Percentiles rank a stretch among this genome's conserved stretches.
phyloP scores from a whole-genome alignment of 2,888 invertebrate genomes.

The Tetropium fuscum region DNA sequence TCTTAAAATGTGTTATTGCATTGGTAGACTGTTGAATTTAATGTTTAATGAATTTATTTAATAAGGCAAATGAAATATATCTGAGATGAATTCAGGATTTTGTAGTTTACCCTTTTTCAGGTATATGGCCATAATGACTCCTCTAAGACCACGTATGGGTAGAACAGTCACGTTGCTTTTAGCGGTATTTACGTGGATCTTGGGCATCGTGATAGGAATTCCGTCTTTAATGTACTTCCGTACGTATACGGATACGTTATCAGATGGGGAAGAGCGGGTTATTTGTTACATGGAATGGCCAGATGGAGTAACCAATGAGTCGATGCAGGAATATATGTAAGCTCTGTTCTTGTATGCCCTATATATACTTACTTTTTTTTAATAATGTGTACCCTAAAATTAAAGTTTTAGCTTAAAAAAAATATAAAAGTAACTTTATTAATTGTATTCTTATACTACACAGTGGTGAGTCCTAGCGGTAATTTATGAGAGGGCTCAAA shows the following conservation, averaged over 20 bases:
- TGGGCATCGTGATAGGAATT: constrained; percentile 82
- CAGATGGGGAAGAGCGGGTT: constrained; percentile 72
- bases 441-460: no score
- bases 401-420: no score
- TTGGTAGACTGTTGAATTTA: no score
- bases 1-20: no score
- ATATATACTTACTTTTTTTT: no score
- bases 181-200: constrained; percentile 86
- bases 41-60: no score
- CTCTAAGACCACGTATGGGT: constrained; percentile 89
- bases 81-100: no score
- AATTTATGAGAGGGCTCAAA: no score
- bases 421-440: no score
- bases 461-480: no score
- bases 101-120: constrained; percentile 69
- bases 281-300: constrained; percentile 91
- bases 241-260: constrained; percentile 69
- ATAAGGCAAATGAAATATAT: no score
- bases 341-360: not conserved
- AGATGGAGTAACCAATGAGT: constrained; percentile 79
- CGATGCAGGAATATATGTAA: constrained; percentile 74
- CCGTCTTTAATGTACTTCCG: constrained; percentile 89
- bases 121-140: constrained; percentile 96
- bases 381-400: no score
- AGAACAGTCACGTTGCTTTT: constrained; percentile 85